A percentile compares a stretch with the other conserved stretches of the same genome.
These are phyloP conservation scores for Catamblyrhynchus diadema DNA, from an alignment of 2,797 vertebrate species.

Conservation along the genomic window DNA sequence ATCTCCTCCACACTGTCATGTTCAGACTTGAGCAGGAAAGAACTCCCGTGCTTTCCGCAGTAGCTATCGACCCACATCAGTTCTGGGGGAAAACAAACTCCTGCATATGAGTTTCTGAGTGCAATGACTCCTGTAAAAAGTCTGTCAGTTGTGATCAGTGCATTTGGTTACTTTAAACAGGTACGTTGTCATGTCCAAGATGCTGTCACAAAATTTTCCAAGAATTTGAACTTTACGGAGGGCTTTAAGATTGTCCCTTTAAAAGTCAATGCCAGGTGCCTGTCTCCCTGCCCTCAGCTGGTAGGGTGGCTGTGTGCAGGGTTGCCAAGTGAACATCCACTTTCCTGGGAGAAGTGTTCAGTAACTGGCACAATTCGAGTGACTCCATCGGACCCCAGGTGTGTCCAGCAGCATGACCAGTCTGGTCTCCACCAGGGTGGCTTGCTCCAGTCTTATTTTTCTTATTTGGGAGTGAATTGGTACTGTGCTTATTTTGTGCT, in stretches of 20 bases:
- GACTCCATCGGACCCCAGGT: accelerated
- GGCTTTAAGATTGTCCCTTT: background rate
- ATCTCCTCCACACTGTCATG: accelerated
- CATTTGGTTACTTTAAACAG: background rate
- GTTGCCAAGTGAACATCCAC: background rate
- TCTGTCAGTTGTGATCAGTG: accelerated
- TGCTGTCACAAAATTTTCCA: background rate
- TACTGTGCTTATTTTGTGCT: background rate
- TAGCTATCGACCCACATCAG: accelerated
- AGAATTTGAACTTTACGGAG: background rate
- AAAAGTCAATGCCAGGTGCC: background rate
- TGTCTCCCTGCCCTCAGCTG: background rate
- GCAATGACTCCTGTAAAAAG: background rate
- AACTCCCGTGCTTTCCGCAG: background rate
- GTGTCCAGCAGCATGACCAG: background rate
- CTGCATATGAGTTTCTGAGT: accelerated
- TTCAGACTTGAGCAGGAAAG: background rate
- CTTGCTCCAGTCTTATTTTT: background rate
- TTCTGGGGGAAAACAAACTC: background rate
- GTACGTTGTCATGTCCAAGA: accelerated
- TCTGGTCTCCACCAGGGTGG: background rate
- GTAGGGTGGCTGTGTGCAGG: background rate
- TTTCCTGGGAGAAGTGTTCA: background rate
- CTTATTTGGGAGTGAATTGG: background rate
- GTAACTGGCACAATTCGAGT: too few relatives aligned